Percentiles rank a stretch among this genome's conserved stretches.
phyloP scores from a whole-genome alignment of 1,140 invertebrate species.

The Triops cancriformis region DNA sequence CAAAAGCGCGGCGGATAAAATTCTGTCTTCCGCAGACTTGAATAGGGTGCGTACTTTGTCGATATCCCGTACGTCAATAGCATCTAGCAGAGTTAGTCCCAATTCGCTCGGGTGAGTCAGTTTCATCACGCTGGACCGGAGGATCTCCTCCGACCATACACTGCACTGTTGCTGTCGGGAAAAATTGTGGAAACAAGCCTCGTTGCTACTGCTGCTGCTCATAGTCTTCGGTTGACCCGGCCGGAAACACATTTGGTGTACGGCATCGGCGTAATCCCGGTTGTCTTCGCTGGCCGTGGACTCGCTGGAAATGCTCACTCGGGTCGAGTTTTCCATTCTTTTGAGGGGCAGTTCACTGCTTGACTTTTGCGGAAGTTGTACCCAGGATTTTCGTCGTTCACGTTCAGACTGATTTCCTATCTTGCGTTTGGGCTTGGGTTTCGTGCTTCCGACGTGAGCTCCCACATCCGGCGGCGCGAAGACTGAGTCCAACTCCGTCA shows the following conservation, averaged over 20 bases:
- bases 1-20: background rate
- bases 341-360: background rate
- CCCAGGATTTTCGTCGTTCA: conserved; percentile 2
- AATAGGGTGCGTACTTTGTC: background rate
- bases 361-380: background rate
- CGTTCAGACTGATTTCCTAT: background rate
- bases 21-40: background rate
- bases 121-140: conserved; percentile 5
- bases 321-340: background rate
- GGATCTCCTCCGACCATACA: conserved; percentile 20
- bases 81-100: background rate
- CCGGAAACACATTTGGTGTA: background rate
- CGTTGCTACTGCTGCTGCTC: background rate
- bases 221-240: background rate
- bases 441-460: background rate
- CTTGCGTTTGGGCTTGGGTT: conserved; percentile 1
- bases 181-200: background rate
- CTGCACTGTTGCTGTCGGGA: background rate
- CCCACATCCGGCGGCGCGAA: background rate
- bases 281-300: conserved; percentile 19
- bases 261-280: conserved; percentile 15
- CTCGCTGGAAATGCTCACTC: conserved; percentile 25
- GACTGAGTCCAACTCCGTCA: background rate
- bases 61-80: background rate
- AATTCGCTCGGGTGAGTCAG: background rate